Conservation (phyloP, 2,797 vertebrate species). For the Hylomyscus alleni region DNA sequence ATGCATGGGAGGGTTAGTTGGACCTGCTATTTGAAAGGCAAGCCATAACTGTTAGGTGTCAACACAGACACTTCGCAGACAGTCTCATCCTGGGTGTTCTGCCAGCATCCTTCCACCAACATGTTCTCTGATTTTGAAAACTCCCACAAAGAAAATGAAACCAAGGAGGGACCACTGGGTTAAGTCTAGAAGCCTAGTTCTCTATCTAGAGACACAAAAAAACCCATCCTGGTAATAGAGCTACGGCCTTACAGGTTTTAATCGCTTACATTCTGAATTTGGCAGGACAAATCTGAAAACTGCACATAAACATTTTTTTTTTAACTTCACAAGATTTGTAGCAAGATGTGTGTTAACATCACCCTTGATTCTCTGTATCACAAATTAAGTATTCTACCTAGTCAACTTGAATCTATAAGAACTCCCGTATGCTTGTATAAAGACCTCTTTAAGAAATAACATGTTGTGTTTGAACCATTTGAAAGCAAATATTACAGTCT, state of each 20-base stretch:
- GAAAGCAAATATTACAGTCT: background rate
- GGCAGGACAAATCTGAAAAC: background rate
- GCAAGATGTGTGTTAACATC: background rate
- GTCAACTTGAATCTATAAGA: background rate
- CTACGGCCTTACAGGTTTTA: background rate
- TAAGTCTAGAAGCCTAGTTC: slow-evolving; percentile 9
- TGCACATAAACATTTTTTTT: slow-evolving; percentile 8
- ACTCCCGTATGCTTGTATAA: background rate
- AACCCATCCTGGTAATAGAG: background rate
- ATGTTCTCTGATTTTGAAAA: slow-evolving; percentile 38
- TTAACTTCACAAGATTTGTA: background rate
- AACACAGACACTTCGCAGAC: background rate
- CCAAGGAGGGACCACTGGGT: background rate
- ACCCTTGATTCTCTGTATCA: background rate
- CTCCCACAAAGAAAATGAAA: background rate
- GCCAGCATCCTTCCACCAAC: background rate
- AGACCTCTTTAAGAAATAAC: background rate
- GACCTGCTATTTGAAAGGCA: background rate
- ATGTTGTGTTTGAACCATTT: slow-evolving; percentile 45
- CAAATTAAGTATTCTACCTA: background rate
- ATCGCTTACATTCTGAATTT: slow-evolving; percentile 20
- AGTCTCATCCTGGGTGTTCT: background rate
- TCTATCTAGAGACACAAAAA: background rate
- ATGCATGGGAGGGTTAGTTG: background rate
- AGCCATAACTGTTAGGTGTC: background rate